Percentiles rank a stretch among this genome's conserved stretches.
Evolutionary conservation across 2,113 vertebrate species (phyloP).

Genomic region (Heterotilapia buettikoferi): DNA sequence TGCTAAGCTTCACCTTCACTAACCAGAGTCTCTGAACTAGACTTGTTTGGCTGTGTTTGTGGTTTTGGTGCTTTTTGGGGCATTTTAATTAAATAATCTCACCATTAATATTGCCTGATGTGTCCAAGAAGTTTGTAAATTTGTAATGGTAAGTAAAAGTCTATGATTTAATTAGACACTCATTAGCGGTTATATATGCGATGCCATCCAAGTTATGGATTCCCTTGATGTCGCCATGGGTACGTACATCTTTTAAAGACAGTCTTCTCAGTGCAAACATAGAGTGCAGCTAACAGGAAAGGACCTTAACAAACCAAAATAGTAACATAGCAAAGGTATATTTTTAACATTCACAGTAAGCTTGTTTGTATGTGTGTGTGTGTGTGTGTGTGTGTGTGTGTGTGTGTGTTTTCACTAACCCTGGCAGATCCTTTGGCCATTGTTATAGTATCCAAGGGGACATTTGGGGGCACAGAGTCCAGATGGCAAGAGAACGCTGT

Average conservation of each 20-base stretch:
- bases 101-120: background rate
- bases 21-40: background rate
- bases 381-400: background rate
- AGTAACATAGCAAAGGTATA: background rate
- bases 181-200: background rate
- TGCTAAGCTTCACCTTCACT: background rate
- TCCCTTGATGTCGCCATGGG: background rate
- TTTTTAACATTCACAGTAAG: background rate
- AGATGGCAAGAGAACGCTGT: conserved; percentile 70
- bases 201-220: background rate
- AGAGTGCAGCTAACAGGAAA: background rate
- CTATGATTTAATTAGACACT: background rate
- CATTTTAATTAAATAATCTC: background rate
- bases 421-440: conserved; percentile 70
- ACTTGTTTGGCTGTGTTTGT: background rate
- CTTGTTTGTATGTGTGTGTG: fast-evolving
- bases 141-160: background rate
- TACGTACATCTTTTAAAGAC: background rate
- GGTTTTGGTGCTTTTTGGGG: background rate
- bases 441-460: conserved; percentile 76
- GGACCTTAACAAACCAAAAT: background rate
- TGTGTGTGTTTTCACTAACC: conserved; percentile 60
- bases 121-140: background rate
- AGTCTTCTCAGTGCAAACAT: background rate
- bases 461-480: conserved; percentile 76